These are phyloP conservation scores for Napeogenes sylphis DNA, from an alignment of 2,888 invertebrate genomes.

Conservation along the genomic window DNA sequence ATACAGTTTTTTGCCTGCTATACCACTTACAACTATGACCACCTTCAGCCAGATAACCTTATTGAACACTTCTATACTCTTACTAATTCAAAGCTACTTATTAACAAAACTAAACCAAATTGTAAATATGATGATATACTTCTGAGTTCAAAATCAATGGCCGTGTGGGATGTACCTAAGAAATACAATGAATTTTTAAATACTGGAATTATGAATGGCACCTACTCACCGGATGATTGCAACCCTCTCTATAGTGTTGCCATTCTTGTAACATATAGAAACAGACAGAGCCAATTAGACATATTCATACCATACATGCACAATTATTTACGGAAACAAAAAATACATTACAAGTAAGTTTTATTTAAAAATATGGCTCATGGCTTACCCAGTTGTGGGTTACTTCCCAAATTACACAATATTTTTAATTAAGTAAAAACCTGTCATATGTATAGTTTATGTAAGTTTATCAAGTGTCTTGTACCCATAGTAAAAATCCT, in stretches of 20 bases:
- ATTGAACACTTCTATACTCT: conserved; percentile 41
- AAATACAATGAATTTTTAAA: conserved; percentile 45
- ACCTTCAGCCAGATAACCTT: conserved; percentile 44
- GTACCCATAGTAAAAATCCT: too few relatives aligned
- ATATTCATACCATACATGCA: conserved; percentile 92
- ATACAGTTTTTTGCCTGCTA: conserved; percentile 43
- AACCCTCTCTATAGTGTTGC: conserved; percentile 81
- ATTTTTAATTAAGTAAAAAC: too few relatives aligned
- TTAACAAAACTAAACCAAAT: conserved; percentile 38
- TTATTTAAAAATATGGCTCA: not conserved
- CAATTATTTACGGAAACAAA: conserved; percentile 87
- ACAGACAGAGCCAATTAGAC: conserved; percentile 85
- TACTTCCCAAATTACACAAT: too few relatives aligned
- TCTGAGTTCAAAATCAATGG: conserved; percentile 38
- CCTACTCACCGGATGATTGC: conserved; percentile 54
- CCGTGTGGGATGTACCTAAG: conserved; percentile 43
- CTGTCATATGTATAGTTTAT: too few relatives aligned
- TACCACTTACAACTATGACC: conserved; percentile 49
- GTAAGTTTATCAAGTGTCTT: too few relatives aligned
- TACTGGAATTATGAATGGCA: conserved; percentile 52
- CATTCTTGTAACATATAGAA: conserved; percentile 87
- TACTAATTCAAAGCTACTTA: conserved; percentile 40
- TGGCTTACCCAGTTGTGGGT: too few relatives aligned
- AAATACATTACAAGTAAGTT: conserved; percentile 84
- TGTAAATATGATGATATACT: conserved; percentile 58